Conservation (phyloP, 2,113 vertebrate species). For the Chionomys nivalis region DNA sequence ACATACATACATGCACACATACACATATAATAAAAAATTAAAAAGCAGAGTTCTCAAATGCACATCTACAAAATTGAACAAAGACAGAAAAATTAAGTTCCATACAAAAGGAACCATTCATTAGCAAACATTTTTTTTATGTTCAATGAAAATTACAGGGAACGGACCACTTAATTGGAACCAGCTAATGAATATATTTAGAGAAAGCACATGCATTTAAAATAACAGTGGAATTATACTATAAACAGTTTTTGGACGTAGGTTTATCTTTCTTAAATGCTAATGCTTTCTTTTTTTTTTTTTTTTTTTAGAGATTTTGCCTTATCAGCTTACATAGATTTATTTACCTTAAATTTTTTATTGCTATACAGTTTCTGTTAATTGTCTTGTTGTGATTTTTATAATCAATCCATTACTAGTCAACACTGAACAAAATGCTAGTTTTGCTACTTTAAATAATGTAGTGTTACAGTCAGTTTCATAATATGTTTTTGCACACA, state of each 20-base stretch:
- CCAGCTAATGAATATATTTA: slow-evolving; percentile 9
- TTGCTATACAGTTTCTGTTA: slow-evolving; percentile 10
- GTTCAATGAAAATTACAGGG: slow-evolving; percentile 21
- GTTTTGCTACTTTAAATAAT: slow-evolving; percentile 30
- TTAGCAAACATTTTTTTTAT: slow-evolving; percentile 33
- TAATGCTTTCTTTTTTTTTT: not conserved
- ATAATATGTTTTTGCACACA: not conserved
- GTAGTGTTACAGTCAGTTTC: not conserved
- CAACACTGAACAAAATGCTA: not conserved
- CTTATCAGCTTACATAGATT: not conserved
- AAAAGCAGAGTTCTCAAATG: not conserved
- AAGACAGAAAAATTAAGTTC: slow-evolving; percentile 4
- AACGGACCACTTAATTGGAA: slow-evolving; percentile 11
- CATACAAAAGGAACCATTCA: not conserved
- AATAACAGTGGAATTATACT: not conserved
- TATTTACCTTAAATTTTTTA: slow-evolving; percentile 16
- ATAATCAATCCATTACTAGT: not conserved
- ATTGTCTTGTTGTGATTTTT: slow-evolving; percentile 9
- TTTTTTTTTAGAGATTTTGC: slow-evolving; percentile 4
- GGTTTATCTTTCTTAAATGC: not conserved
- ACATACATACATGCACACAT: not conserved
- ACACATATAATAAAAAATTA: not conserved
- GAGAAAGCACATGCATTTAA: not conserved
- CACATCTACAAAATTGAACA: not conserved
- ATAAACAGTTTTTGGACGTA: not conserved